Evolutionary conservation across 2,888 invertebrate genomes (phyloP), one percentile per base, ranked within the genome.

Genomic region (Noctuana brunneofusca): DNA sequence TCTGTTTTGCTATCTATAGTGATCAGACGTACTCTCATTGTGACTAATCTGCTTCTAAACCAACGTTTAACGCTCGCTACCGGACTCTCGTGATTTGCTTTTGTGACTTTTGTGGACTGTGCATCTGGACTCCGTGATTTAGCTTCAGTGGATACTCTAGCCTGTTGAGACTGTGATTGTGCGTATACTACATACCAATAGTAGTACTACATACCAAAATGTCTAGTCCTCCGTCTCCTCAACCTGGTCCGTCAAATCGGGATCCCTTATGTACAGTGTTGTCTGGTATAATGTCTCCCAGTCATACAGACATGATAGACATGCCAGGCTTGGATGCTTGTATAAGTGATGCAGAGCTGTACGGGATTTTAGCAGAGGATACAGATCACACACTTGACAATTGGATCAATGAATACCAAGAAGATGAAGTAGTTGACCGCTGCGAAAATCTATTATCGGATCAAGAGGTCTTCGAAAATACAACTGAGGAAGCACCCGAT

Each of bases 321-420:
- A 58, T 63, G 35, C 38, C 65, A 65, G 53, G 41, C 30, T 64
- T 65, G n/a, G 18, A 30, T 52, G 50, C 18, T 52, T 5, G 2
- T 16, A 52, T 52, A 53, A 57, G 58, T 58, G 63, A 62, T 41
- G 64, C 49, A 46, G 65, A 66, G 49, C 56, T 66, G 27, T 66
- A 65, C 48, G 65, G 66, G 58, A 65, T 66, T 65, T 64, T 66
- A 52, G 58, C 57, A 59, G 16, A 52, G 12, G 18, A 50, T 52
- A 18, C 16, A 3, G 50, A 30, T 18, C 14, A 30, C 16, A 11
- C 16, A 1, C 3, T 49, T 58, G 67, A 65, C 43, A 5, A 24
- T 24, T 24, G 3, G 24, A 5, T 24, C 3, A 24, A 60, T 65
- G 67, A 62, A 65, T 64, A 65, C 46, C 43, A 57, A 54, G 63